Percentiles rank a stretch among this genome's conserved stretches.
These are phyloP conservation scores for Scaptodrosophila lebanonensis DNA, from an alignment of 1,140 invertebrate species.

Conservation along the genomic window DNA sequence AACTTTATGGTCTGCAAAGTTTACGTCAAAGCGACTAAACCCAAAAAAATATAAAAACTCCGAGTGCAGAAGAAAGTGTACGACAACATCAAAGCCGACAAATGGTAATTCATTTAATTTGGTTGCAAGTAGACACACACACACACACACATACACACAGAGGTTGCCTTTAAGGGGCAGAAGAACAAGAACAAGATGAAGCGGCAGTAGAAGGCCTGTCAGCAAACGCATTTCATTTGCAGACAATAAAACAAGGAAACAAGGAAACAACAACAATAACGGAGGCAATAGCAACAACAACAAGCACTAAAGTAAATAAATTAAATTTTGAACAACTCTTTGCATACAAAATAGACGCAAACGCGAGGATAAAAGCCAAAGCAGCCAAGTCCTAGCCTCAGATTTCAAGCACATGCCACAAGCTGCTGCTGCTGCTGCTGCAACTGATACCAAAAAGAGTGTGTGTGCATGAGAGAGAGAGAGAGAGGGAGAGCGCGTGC, in stretches of 20 bases:
- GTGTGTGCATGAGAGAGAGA: no score
- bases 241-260: slow-evolving; percentile 66
- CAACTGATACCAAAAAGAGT: slow-evolving; percentile 38
- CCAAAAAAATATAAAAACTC: slow-evolving; percentile 21
- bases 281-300: slow-evolving; percentile 21
- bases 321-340: slow-evolving; percentile 71
- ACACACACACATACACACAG: no score
- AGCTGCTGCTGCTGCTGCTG: slow-evolving; percentile 14
- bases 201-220: slow-evolving; percentile 26
- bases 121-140: no score
- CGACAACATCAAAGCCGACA: slow-evolving; percentile 62
- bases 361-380: slow-evolving; percentile 25
- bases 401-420: slow-evolving; percentile 56
- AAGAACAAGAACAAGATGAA: slow-evolving; percentile 13
- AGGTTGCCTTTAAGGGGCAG: no score
- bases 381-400: slow-evolving; percentile 41
- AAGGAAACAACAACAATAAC: slow-evolving; percentile 14
- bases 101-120: slow-evolving; percentile 67
- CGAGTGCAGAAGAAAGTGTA: slow-evolving; percentile 33
- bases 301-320: slow-evolving; percentile 58
- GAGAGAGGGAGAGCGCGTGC: no score
- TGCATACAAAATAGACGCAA: slow-evolving; percentile 64
- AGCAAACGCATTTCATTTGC: slow-evolving; percentile 58
- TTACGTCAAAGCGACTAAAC: slow-evolving; percentile 62
- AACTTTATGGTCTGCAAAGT: slow-evolving; percentile 75